Evolutionary conservation across 1,140 invertebrate species (phyloP).

Genomic region (Bombus impatiens): DNA sequence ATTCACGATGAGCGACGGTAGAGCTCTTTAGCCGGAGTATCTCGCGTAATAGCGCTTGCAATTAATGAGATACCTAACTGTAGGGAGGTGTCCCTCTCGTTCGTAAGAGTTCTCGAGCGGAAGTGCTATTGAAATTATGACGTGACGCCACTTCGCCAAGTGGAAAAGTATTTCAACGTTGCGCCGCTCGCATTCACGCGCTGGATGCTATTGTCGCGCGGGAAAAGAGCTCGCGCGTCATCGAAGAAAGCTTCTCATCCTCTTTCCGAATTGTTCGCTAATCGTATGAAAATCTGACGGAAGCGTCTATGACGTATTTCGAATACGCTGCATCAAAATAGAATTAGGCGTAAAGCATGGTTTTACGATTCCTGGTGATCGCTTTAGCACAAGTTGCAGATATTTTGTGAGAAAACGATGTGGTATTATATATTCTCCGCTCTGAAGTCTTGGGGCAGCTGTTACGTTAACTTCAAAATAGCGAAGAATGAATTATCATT

Average conservation of each 20-base stretch:
- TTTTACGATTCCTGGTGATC: no score
- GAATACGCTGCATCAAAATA: no score
- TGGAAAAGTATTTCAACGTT: constrained; percentile 40
- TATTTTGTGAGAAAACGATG: no score
- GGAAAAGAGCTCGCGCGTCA: neutral
- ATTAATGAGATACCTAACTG: constrained; percentile 59
- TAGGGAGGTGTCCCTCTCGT: constrained; percentile 38
- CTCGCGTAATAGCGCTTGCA: constrained; percentile 51
- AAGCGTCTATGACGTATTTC: no score
- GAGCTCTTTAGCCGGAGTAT: constrained; percentile 45
- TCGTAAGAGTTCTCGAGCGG: constrained; percentile 46
- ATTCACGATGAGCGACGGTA: constrained; percentile 48
- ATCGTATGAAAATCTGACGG: neutral
- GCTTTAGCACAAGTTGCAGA: no score
- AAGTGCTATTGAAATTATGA: constrained; percentile 62
- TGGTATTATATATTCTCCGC: no score
- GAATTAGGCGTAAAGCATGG: no score
- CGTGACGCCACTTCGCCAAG: constrained; percentile 37
- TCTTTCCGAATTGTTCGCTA: neutral
- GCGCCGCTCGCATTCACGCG: neutral
- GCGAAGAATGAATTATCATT: no score
- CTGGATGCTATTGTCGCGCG: neutral
- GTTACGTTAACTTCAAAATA: no score
- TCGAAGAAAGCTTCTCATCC: no score
- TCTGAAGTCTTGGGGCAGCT: no score